Conservation (phyloP, 2,797 vertebrate species). For the Sebastes steindachneri region DNA sequence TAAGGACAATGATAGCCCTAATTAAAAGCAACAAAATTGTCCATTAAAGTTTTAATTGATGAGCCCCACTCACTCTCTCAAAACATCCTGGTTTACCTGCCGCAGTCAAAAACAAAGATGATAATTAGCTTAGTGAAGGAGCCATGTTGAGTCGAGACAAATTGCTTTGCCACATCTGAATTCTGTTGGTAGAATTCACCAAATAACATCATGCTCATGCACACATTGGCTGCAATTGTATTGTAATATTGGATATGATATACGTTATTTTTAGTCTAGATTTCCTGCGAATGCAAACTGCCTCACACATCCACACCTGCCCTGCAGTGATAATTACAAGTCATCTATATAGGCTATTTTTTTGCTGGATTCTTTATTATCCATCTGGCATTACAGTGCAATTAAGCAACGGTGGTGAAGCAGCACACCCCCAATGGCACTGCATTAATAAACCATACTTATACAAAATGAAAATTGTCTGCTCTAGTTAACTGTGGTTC, state of each 20-base stretch:
- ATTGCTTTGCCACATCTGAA: background rate
- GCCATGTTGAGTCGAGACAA: background rate
- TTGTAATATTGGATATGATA: background rate
- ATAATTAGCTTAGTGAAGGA: conserved; percentile 43
- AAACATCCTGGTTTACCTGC: conserved; percentile 37
- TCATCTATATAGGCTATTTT: background rate
- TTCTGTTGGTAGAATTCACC: background rate
- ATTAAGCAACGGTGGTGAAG: background rate
- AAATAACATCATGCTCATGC: background rate
- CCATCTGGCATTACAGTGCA: background rate
- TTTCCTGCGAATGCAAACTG: background rate
- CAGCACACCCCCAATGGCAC: background rate
- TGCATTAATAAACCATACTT: conserved; percentile 4
- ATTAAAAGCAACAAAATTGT: background rate
- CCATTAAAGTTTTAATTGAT: conserved; percentile 32
- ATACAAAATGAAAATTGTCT: background rate
- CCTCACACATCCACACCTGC: background rate
- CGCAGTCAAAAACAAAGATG: conserved; percentile 16
- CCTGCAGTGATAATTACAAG: background rate
- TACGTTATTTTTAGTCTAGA: background rate
- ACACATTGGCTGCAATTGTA: background rate
- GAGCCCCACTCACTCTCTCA: conserved; percentile 1
- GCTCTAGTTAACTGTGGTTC: background rate
- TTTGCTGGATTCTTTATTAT: background rate
- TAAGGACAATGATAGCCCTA: too few species aligned